A percentile compares a stretch with the other conserved stretches of the same genome.
phyloP scores from a whole-genome alignment of 2,888 invertebrate species.

The Prosapia bicincta region DNA sequence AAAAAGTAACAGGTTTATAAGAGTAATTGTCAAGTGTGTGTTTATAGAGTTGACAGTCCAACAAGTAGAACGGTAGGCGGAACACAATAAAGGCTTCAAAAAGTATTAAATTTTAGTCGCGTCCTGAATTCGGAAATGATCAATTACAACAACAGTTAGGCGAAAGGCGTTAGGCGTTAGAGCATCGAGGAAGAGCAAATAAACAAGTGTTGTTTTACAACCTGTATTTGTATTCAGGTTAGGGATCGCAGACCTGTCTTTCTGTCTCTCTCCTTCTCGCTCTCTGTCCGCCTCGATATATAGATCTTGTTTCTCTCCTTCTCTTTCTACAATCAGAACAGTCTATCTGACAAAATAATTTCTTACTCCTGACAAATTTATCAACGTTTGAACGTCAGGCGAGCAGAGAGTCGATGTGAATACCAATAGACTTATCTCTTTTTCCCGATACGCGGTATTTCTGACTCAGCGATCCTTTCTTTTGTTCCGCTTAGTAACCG shows the following conservation, averaged over 20 bases:
- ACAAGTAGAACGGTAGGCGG: no score
- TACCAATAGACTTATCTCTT: slow-evolving; percentile 18
- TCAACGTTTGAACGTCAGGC: slow-evolving; percentile 20
- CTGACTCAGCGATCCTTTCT: neutral
- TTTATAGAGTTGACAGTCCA: no score
- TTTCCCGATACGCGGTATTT: no score
- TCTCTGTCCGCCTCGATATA: neutral
- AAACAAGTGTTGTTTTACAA: neutral
- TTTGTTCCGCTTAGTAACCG: neutral
- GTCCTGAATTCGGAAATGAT: neutral
- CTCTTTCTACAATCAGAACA: slow-evolving; percentile 17
- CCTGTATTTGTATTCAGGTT: slow-evolving; percentile 19
- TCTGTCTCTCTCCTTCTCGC: slow-evolving; percentile 9
- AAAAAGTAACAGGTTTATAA: no score
- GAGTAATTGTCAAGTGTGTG: no score
- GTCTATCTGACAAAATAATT: slow-evolving; percentile 27
- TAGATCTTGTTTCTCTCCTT: slow-evolving; percentile 9
- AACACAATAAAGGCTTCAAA: neutral
- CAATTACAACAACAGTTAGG: no score
- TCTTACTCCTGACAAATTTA: slow-evolving; percentile 27
- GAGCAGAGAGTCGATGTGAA: slow-evolving; percentile 18
- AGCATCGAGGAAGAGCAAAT: neutral
- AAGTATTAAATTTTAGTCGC: neutral
- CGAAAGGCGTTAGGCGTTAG: no score
- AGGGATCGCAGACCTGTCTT: slow-evolving; percentile 19